Base-by-base conservation (phyloP, 2,797 vertebrate species). In the Sebastes hubbsi region DNA sequence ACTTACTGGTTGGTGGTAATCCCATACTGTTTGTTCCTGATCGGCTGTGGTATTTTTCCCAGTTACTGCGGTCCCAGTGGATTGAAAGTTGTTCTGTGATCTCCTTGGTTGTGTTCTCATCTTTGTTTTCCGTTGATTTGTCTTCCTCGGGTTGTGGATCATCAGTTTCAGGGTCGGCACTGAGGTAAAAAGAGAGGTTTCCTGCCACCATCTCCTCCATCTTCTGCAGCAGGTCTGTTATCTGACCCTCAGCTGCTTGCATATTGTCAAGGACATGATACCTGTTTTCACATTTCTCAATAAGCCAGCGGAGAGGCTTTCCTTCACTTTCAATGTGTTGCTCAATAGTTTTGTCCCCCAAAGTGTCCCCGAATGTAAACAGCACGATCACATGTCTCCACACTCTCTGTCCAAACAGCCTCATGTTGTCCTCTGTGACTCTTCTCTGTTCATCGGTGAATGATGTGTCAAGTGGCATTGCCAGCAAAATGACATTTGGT, bases 181-280 rank as follows among this genome's bases (percentile, higher is more conserved):
- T 66, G 24, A 56, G 13, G 56, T 70, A 58, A 3, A 87, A 84
- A 6, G 2, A 38, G 30, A 12, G 3, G 58, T 84, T 82, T 60
- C 78, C 82, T 29, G 72, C 79, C 38, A 75, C 42, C 82, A 82
- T 81, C 59, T 81, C 67, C 32, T 82, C 63, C 72, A 83, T 83
- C 52, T 77, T 74, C 59, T 75, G 71, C 64, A 78, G 72, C 46
- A 77, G 54, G 55, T 82, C 68, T 27, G 20, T 72, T 0, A 78
- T 42, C 38, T 83, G 74, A 32, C 25, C 27, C 18, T 12, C 60
- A 12, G 4, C 63, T 2, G 1, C 1, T 0, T 5, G 32, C 2
- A 0, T 46, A 3, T 83, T 80, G 12, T 71, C 8, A 1, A 70
- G 1, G 56, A 89, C 76, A 3, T 81, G 68, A 52, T 83, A 85